Conservation (phyloP, 2,888 invertebrate species). For the Cotesia congregata region DNA sequence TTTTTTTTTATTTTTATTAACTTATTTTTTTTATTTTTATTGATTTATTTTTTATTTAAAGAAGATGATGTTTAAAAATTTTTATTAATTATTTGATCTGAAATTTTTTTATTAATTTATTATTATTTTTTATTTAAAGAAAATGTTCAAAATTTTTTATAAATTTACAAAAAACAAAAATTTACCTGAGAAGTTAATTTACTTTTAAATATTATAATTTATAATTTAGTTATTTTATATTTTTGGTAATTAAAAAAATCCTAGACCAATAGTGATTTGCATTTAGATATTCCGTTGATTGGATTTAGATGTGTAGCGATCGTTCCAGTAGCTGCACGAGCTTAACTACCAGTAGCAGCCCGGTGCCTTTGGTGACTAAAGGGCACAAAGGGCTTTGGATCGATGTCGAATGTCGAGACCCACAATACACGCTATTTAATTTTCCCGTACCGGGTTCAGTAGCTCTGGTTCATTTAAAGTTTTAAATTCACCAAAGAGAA, state of each 20-base stretch:
- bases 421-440: neutral
- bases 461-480: neutral
- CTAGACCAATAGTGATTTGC: neutral
- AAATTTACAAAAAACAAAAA: too few species aligned
- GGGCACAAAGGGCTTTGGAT: neutral
- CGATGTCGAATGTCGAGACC: slow-evolving; percentile 15
- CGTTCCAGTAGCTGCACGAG: neutral
- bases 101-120: too few species aligned
- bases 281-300: neutral
- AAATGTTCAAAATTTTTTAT: too few species aligned
- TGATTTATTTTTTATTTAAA: too few species aligned
- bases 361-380: neutral
- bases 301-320: neutral
- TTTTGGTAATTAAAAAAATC: neutral
- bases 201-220: neutral
- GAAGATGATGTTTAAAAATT: too few species aligned
- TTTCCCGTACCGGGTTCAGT: neutral
- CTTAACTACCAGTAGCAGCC: neutral
- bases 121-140: too few species aligned
- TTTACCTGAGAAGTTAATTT: too few species aligned
- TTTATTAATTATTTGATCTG: too few species aligned
- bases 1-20: too few species aligned
- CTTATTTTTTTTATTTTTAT: too few species aligned
- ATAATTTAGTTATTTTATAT: neutral
- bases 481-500: neutral